Conservation (phyloP, 64 coral and sea anemone genomes). For the Stichodactyla helianthus region DNA sequence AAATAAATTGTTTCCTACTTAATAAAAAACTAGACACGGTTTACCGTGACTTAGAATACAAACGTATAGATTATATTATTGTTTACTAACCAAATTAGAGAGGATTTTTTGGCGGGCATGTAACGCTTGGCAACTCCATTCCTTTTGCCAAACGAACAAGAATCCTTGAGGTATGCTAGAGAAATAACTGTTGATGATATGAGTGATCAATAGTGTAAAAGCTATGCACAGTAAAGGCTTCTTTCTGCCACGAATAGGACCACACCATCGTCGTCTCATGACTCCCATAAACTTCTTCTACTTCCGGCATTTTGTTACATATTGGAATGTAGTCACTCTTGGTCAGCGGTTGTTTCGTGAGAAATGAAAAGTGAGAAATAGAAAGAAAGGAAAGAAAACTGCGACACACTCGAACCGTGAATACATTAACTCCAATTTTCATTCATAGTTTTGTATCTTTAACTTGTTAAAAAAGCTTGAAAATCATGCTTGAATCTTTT, state of each 20-base stretch:
- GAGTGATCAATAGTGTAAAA: not conserved
- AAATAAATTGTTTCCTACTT: too few relatives aligned
- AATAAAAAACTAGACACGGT: too few relatives aligned
- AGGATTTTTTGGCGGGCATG: not conserved
- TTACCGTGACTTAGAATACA: too few relatives aligned
- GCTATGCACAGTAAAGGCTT: not conserved
- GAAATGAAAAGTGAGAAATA: not conserved
- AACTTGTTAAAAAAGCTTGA: too few relatives aligned
- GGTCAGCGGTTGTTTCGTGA: not conserved
- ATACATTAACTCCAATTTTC: too few relatives aligned
- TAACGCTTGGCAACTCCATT: not conserved
- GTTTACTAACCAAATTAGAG: not conserved
- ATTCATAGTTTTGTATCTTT: too few relatives aligned
- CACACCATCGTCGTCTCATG: slow-evolving; percentile 2
- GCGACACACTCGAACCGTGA: too few relatives aligned
- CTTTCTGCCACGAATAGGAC: not conserved
- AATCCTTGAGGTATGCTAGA: not conserved
- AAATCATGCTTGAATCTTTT: too few relatives aligned
- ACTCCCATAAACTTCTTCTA: not conserved
- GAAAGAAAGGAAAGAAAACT: not conserved
- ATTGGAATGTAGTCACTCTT: not conserved
- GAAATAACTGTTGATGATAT: not conserved
- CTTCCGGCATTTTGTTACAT: slow-evolving; percentile 11
- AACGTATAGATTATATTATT: too few relatives aligned
- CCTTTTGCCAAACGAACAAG: not conserved